phyloP scores from a whole-genome alignment of 2,113 vertebrate species.

The Rhabdornis inornatus region DNA sequence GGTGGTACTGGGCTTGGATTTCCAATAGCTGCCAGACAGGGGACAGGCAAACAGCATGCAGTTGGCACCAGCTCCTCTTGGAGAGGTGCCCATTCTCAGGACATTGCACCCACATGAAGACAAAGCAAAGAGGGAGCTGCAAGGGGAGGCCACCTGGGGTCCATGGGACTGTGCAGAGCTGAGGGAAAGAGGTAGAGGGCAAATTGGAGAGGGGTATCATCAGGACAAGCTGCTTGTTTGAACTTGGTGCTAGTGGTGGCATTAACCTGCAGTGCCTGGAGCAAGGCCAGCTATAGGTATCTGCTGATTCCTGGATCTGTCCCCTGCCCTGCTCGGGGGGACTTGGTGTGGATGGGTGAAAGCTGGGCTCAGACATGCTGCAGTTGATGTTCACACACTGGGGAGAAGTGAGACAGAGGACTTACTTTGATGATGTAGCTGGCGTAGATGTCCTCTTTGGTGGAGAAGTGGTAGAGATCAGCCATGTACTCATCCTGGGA shows the following conservation, averaged over 20 bases:
- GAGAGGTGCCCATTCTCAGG: background rate
- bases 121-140: background rate
- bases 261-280: background rate
- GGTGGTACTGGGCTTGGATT: slow-evolving; percentile 92
- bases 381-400: accelerated
- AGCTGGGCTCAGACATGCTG: background rate
- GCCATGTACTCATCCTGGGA: slow-evolving; percentile 92
- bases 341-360: background rate
- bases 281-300: background rate
- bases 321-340: background rate
- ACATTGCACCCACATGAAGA: background rate
- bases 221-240: background rate
- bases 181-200: too few species aligned
- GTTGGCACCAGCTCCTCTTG: background rate
- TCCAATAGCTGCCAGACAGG: slow-evolving; percentile 83
- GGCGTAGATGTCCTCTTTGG: slow-evolving; percentile 91
- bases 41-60: background rate
- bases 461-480: slow-evolving; percentile 94
- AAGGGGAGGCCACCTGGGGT: background rate
- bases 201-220: background rate
- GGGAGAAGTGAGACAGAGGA: background rate
- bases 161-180: background rate
- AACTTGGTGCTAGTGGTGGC: background rate
- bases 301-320: background rate
- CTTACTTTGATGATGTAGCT: slow-evolving; percentile 92